A percentile compares a stretch with the other conserved stretches of the same genome.
phyloP scores from a whole-genome alignment of 1,140 invertebrate genomes.

The Halesus radiatus region DNA sequence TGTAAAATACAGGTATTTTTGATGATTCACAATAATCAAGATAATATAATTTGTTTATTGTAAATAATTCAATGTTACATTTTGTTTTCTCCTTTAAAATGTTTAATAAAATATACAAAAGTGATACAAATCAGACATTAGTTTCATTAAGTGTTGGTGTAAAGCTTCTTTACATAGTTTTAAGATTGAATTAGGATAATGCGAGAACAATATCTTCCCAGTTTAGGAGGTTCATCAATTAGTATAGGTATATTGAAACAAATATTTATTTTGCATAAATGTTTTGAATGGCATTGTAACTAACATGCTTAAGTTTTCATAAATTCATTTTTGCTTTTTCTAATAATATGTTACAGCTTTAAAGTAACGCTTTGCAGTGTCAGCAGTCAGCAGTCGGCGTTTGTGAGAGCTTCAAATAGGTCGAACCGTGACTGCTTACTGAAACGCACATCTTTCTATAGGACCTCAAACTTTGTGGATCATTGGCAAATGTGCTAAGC shows the following conservation, averaged over 20 bases:
- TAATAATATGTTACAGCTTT: conserved; percentile 7
- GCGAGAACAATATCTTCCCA: not conserved
- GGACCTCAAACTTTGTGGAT: not conserved
- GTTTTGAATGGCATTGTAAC: not conserved
- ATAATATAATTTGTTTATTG: conserved; percentile 32
- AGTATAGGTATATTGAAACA: not conserved
- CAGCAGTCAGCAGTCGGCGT: too few relatives aligned
- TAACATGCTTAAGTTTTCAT: conserved; percentile 14
- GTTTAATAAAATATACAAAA: conserved; percentile 43
- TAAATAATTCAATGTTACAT: conserved; percentile 42
- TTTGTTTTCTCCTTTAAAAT: conserved; percentile 40
- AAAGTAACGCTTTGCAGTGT: not conserved
- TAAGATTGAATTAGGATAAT: not conserved
- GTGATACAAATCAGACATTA: conserved; percentile 29
- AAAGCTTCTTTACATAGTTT: not conserved
- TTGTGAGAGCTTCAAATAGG: too few relatives aligned
- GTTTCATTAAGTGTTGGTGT: conserved; percentile 20
- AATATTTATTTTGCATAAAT: not conserved
- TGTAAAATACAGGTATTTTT: conserved; percentile 40
- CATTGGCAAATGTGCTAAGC: not conserved
- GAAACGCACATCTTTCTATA: too few relatives aligned
- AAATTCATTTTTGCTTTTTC: conserved; percentile 23
- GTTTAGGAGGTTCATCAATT: not conserved
- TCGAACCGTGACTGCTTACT: too few relatives aligned
- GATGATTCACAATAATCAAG: conserved; percentile 34